A percentile compares a stretch with the other conserved stretches of the same genome.
Evolutionary conservation across 2,888 invertebrate genomes (phyloP).

Genomic region (Lasiommata megera): DNA sequence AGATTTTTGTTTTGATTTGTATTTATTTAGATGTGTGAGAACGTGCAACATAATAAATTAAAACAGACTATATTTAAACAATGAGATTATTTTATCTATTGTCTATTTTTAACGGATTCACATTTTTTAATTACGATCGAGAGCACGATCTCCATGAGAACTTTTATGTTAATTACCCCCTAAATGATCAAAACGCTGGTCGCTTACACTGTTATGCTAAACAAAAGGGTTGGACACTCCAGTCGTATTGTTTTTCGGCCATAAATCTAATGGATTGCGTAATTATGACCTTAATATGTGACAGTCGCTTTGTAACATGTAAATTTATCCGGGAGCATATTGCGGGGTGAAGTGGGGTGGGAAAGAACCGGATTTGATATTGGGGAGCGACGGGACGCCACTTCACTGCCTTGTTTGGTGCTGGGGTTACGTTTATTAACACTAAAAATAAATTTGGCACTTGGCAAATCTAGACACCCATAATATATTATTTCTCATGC

Average conservation of each 20-base stretch:
- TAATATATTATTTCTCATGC: not conserved
- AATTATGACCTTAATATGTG: conserved; percentile 76
- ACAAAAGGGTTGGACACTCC: conserved; percentile 67
- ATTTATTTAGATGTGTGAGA: not conserved
- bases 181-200: conserved; percentile 69
- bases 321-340: conserved; percentile 60
- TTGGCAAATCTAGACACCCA: conserved; percentile 29
- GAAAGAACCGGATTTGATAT: conserved; percentile 60
- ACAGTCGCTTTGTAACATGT: conserved; percentile 76
- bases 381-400: conserved; percentile 66
- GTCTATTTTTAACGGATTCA: conserved; percentile 46
- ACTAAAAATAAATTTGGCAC: conserved; percentile 22
- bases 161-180: conserved; percentile 72
- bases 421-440: conserved; percentile 43
- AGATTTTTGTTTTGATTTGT: not conserved
- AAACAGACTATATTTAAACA: conserved; percentile 21
- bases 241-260: conserved; percentile 65
- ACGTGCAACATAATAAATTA: not conserved
- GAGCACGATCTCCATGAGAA: conserved; percentile 60
- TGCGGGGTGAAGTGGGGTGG: conserved; percentile 66
- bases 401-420: conserved; percentile 47
- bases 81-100: conserved; percentile 52
- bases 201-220: conserved; percentile 47
- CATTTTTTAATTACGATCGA: conserved; percentile 63
- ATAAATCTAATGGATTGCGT: conserved; percentile 75